These are phyloP conservation scores for Corythoichthys haematopterus DNA, from an alignment of 2,113 vertebrate species.

Conservation along the genomic window DNA sequence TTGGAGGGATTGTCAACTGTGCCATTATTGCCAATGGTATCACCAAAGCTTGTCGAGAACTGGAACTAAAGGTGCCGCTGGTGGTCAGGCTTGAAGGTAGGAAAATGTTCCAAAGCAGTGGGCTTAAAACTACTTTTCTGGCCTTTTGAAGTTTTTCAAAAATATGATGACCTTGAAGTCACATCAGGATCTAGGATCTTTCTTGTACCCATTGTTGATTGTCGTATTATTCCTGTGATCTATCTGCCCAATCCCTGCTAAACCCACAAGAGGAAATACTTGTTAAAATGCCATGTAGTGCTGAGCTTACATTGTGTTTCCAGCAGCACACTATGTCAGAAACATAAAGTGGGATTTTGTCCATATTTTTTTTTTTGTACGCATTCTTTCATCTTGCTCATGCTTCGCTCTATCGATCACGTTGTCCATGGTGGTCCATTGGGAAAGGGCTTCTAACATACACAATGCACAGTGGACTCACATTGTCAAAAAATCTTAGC, in stretches of 20 bases:
- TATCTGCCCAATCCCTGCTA: not conserved
- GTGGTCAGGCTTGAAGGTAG: conserved; percentile 95
- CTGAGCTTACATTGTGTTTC: not conserved
- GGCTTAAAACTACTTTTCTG: not conserved
- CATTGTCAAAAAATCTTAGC: too few relatives aligned
- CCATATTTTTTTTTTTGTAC: not conserved
- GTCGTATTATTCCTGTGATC: not conserved
- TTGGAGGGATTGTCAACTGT: conserved; percentile 97
- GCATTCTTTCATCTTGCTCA: not conserved
- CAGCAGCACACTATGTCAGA: not conserved
- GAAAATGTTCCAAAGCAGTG: conserved; percentile 9
- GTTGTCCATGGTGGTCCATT: not conserved
- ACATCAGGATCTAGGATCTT: not conserved
- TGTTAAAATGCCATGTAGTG: not conserved
- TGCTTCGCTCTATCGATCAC: too few relatives aligned
- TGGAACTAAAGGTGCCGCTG: conserved; percentile 90
- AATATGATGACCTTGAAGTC: not conserved
- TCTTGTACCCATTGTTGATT: not conserved
- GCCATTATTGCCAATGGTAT: conserved; percentile 97
- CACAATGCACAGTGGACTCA: too few relatives aligned
- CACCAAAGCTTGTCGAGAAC: conserved; percentile 90
- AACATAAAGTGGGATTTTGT: not conserved
- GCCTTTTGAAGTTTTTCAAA: not conserved
- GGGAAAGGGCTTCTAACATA: not conserved
- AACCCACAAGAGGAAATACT: not conserved